Conservation (phyloP, 1,140 invertebrate species). For the Drosophila funebris region DNA sequence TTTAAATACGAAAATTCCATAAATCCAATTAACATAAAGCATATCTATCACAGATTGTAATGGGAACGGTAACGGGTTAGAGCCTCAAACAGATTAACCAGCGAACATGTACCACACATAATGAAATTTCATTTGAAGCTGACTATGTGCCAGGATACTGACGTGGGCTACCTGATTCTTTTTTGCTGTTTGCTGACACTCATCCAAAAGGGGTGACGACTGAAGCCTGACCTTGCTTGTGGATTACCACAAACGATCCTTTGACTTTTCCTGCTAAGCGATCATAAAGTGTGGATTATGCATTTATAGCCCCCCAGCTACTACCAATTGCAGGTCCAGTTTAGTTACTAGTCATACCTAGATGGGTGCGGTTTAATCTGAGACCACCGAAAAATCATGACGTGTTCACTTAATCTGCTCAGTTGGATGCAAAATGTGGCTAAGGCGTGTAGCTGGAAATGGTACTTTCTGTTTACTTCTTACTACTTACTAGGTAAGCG, state of each 20-base stretch:
- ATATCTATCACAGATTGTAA: constrained; percentile 63
- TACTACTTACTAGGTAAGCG: constrained; percentile 12
- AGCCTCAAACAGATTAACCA: not conserved
- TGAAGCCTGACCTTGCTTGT: constrained; percentile 43
- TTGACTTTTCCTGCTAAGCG: constrained; percentile 83
- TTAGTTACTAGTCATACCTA: not conserved
- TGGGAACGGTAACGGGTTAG: constrained; percentile 26
- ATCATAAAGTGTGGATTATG: constrained; percentile 77
- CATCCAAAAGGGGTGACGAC: constrained; percentile 32
- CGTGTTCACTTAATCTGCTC: constrained; percentile 34
- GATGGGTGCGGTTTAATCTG: constrained; percentile 72
- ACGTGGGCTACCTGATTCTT: constrained; percentile 11
- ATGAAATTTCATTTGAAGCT: constrained; percentile 66
- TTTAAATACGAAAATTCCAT: constrained; percentile 75
- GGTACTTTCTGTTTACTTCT: not conserved
- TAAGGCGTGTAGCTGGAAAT: not conserved
- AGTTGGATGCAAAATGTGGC: constrained; percentile 37
- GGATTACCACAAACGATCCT: constrained; percentile 77
- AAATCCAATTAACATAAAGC: constrained; percentile 83
- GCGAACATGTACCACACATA: constrained; percentile 4
- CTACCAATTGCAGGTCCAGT: constrained; percentile 14
- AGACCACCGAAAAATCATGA: constrained; percentile 57
- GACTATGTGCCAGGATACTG: not conserved
- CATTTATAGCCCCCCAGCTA: constrained; percentile 65
- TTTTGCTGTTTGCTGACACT: not conserved